phyloP scores from a whole-genome alignment of 2,888 invertebrate genomes.

The Pterostichus niger region DNA sequence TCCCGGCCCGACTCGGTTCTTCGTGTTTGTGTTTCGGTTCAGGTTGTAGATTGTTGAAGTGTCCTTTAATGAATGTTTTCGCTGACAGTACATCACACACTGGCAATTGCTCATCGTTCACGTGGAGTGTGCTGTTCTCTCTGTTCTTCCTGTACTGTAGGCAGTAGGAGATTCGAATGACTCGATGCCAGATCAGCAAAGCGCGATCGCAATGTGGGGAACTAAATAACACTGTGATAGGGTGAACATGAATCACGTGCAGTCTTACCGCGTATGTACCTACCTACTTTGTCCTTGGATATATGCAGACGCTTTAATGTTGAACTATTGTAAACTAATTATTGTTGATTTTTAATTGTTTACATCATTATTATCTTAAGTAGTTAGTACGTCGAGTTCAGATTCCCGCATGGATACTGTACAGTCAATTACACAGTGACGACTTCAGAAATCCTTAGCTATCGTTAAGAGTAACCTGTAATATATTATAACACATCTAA shows the following conservation, averaged over 20 bases:
- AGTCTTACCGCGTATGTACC: conserved; percentile 60
- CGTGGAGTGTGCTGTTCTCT: conserved; percentile 45
- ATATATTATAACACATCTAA: conserved; percentile 66
- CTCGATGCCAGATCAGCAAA: conserved; percentile 9
- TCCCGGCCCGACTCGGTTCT: conserved; percentile 15
- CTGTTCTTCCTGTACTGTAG: conserved; percentile 47
- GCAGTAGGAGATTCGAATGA: not conserved
- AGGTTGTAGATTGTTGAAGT: conserved; percentile 67
- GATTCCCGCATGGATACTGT: conserved; percentile 72
- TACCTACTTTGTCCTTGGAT: conserved; percentile 51
- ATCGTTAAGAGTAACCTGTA: conserved; percentile 65
- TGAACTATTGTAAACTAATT: conserved; percentile 70
- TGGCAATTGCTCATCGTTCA: conserved; percentile 57
- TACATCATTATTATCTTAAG: conserved; percentile 69
- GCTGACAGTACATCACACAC: conserved; percentile 62
- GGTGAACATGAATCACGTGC: conserved; percentile 56
- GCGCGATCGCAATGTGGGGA: conserved; percentile 21
- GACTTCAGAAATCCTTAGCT: conserved; percentile 64
- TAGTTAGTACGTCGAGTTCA: conserved; percentile 68
- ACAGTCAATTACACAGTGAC: conserved; percentile 72
- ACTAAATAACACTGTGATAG: conserved; percentile 65
- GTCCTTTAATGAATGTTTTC: conserved; percentile 65
- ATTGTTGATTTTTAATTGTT: conserved; percentile 72
- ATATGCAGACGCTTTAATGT: conserved; percentile 69
- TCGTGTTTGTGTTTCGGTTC: conserved; percentile 60